Percentiles rank a stretch among this genome's conserved stretches.
Conservation (phyloP, 2,113 vertebrate genomes). For the Sylvilagus bachmani region DNA sequence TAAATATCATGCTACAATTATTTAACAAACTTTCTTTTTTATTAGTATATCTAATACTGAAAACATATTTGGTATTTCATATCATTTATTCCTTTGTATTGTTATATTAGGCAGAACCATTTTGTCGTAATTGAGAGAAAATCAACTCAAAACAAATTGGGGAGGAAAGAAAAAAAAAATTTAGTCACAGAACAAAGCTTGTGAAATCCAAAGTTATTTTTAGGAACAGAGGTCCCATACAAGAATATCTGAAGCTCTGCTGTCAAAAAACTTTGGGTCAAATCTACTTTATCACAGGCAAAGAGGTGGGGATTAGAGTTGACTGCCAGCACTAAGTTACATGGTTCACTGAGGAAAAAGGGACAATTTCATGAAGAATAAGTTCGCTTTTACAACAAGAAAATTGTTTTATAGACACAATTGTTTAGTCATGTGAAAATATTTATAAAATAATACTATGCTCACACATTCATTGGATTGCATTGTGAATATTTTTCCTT, state of each 20-base stretch:
- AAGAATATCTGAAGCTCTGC: neutral
- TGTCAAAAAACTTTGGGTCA: neutral
- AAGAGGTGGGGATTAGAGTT: neutral
- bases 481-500: constrained; percentile 34
- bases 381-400: neutral
- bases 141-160: neutral
- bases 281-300: neutral
- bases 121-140: neutral
- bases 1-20: neutral
- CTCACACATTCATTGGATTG: constrained; percentile 37
- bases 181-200: neutral
- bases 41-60: neutral
- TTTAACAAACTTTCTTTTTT: neutral
- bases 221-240: neutral
- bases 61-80: neutral
- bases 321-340: neutral
- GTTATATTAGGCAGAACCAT: neutral
- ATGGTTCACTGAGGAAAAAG: neutral
- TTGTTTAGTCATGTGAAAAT: constrained; percentile 44
- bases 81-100: neutral
- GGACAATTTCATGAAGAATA: neutral
- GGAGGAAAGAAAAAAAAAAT: neutral
- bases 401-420: neutral
- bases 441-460: constrained; percentile 35
- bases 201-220: neutral